Conservation (phyloP, 2,113 vertebrate genomes). For the Alethe diademata region DNA sequence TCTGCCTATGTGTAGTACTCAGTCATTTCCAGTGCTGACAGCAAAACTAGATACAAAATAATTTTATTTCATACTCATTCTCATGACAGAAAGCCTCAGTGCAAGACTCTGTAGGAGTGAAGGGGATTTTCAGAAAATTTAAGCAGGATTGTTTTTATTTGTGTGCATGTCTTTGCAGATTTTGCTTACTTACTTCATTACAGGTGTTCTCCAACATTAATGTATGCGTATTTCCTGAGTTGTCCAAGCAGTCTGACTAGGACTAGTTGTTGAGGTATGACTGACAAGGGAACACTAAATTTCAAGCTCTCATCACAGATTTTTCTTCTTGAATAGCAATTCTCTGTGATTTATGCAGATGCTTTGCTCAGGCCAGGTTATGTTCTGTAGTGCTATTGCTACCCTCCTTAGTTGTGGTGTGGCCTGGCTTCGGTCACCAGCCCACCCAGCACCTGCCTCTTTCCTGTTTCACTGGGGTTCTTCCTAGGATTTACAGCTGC, state of each 20-base stretch:
- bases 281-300: neutral
- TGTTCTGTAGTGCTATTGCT: neutral
- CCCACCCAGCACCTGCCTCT: neutral
- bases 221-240: neutral
- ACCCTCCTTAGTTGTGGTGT: neutral
- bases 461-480: neutral
- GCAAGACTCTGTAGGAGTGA: neutral
- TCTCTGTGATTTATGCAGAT: neutral
- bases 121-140: neutral
- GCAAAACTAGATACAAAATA: neutral
- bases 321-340: neutral
- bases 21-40: neutral
- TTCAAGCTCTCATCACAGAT: rapidly evolving
- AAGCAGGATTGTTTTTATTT: neutral
- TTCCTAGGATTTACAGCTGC: neutral
- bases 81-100: neutral
- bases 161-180: neutral
- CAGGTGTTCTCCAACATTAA: neutral
- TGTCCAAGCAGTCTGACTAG: neutral
- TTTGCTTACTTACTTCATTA: neutral
- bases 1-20: neutral
- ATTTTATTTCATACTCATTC: neutral
- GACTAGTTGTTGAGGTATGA: neutral
- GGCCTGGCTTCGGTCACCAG: neutral
- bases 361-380: neutral